Conservation (phyloP, 2,888 invertebrate species). For the Chrysolina americana region DNA sequence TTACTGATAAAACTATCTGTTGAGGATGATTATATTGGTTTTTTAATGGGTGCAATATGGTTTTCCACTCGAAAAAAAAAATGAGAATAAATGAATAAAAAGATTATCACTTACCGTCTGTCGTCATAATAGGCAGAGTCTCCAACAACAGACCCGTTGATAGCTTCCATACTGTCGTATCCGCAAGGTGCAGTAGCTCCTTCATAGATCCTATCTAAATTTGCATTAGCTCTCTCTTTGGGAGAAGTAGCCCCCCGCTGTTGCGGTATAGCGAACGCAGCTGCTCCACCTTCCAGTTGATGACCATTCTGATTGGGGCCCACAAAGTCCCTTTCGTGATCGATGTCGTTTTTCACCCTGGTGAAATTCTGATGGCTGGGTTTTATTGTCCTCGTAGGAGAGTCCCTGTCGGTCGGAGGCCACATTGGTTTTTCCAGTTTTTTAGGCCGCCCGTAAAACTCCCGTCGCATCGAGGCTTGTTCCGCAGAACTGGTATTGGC, state of each 20-base stretch:
- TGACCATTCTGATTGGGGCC: constrained; percentile 41
- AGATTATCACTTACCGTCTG: constrained; percentile 43
- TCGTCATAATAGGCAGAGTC: constrained; percentile 52
- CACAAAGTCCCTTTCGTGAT: constrained; percentile 66
- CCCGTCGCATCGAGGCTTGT: constrained; percentile 72
- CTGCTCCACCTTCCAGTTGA: constrained; percentile 47
- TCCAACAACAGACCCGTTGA: constrained; percentile 49
- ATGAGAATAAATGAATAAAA: not conserved
- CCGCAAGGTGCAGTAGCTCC: constrained; percentile 57
- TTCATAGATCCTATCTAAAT: constrained; percentile 57
- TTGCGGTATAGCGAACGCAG: constrained; percentile 48
- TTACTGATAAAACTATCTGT: no score
- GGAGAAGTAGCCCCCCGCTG: constrained; percentile 57
- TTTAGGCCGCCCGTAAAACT: constrained; percentile 86
- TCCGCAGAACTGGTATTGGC: constrained; percentile 57
- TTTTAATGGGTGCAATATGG: no score
- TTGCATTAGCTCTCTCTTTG: constrained; percentile 43
- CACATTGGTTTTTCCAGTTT: constrained; percentile 80
- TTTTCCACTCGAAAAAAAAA: no score
- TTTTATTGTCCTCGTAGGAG: constrained; percentile 68
- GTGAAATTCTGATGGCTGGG: constrained; percentile 71
- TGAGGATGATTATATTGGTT: no score
- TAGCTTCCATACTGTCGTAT: constrained; percentile 51
- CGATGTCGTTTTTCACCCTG: constrained; percentile 69
- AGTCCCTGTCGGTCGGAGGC: constrained; percentile 76